Conservation (phyloP, 2,113 vertebrate genomes). For the Danionella cerebrum region DNA sequence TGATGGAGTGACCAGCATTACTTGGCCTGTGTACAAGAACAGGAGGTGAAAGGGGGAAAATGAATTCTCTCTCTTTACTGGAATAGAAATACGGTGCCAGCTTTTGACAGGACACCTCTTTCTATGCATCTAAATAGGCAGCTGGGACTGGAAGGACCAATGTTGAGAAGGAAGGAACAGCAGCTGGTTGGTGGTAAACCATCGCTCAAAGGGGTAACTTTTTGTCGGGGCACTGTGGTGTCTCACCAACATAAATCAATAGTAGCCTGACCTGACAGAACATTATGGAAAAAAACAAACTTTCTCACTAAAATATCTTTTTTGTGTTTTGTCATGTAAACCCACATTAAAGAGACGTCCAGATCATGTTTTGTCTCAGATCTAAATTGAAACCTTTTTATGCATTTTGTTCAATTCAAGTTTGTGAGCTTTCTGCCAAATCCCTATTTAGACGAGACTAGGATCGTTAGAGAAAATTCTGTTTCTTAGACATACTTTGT, state of each 20-base stretch:
- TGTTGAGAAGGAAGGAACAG: neutral
- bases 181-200: slow-evolving; percentile 10
- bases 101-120: slow-evolving; percentile 43
- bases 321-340: too few relatives aligned
- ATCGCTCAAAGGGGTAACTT: slow-evolving; percentile 36
- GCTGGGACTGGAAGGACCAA: neutral
- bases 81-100: slow-evolving; percentile 40
- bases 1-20: slow-evolving; percentile 72
- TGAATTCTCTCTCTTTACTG: slow-evolving; percentile 40
- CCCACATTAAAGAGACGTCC: too few relatives aligned
- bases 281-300: slow-evolving; percentile 3
- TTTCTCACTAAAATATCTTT: too few relatives aligned
- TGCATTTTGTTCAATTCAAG: too few relatives aligned
- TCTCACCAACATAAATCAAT: slow-evolving; percentile 29
- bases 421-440: too few relatives aligned
- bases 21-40: slow-evolving; percentile 44
- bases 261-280: slow-evolving; percentile 2
- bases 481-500: too few relatives aligned
- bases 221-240: neutral
- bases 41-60: slow-evolving; percentile 2
- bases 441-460: too few relatives aligned
- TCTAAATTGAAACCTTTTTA: too few relatives aligned
- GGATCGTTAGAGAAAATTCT: too few relatives aligned
- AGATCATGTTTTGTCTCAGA: too few relatives aligned
- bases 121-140: slow-evolving; percentile 28